Evolutionary conservation across 2,113 vertebrate genomes (phyloP).

Genomic region (Gallinago jamesoni): DNA sequence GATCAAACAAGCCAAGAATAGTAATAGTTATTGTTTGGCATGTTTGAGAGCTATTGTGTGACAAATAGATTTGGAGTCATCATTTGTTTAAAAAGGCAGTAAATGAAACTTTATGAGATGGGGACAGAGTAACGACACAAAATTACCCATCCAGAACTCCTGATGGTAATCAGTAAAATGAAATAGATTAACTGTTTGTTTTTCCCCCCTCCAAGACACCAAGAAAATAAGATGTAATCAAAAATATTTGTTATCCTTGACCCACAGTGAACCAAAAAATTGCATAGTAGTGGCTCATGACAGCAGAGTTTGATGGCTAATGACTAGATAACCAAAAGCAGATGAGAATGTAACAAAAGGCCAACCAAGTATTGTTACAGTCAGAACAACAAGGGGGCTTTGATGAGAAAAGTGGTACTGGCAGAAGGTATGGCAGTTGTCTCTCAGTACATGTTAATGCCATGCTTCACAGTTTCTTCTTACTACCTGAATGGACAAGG

Average conservation of each 20-base stretch:
- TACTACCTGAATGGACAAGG: not conserved
- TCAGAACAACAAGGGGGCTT: not conserved
- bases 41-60: conserved; percentile 60
- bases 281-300: not conserved
- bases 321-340: conserved; percentile 28
- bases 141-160: conserved; percentile 68
- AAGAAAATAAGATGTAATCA: conserved; percentile 18
- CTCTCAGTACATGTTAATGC: not conserved
- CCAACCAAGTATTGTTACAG: not conserved
- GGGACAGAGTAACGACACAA: conserved; percentile 54
- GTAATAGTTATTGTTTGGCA: conserved; percentile 55
- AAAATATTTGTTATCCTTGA: conserved; percentile 51
- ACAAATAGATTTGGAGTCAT: conserved; percentile 73
- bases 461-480: not conserved
- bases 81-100: conserved; percentile 75
- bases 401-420: not conserved
- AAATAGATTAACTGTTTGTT: conserved; percentile 65
- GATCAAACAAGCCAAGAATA: conserved; percentile 59
- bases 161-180: conserved; percentile 66
- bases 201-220: not conserved
- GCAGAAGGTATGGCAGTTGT: not conserved
- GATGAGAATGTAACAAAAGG: not conserved
- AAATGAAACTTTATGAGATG: conserved; percentile 72
- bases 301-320: not conserved
- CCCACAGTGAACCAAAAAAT: conserved; percentile 28